These are phyloP conservation scores for Parapsyche elsis DNA, from an alignment of 1,140 invertebrate species.

Conservation along the genomic window DNA sequence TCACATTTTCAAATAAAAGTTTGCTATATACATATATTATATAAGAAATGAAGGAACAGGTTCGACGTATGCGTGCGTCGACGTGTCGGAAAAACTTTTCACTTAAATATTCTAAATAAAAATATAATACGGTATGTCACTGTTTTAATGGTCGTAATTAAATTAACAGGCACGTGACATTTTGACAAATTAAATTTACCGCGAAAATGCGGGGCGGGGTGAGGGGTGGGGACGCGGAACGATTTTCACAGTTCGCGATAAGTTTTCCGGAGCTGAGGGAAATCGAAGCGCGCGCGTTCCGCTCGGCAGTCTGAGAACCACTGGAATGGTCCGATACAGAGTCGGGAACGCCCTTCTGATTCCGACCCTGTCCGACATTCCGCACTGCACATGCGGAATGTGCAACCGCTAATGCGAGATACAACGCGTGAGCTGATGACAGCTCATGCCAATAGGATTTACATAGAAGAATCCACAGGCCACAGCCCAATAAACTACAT, in stretches of 20 bases:
- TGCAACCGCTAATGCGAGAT: neutral
- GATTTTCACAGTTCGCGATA: neutral
- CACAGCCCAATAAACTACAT: too few relatives aligned
- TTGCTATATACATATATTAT: too few relatives aligned
- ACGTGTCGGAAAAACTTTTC: neutral
- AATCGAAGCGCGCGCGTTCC: neutral
- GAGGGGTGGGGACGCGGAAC: too few relatives aligned
- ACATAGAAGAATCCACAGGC: too few relatives aligned
- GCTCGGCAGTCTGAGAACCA: slow-evolving; percentile 9
- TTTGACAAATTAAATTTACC: too few relatives aligned
- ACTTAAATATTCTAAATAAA: neutral
- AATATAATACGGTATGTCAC: neutral
- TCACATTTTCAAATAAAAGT: too few relatives aligned
- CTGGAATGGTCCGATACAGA: neutral
- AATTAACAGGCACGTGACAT: too few relatives aligned
- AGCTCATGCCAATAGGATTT: too few relatives aligned
- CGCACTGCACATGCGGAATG: neutral
- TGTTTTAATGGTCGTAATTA: too few relatives aligned
- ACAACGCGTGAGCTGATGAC: too few relatives aligned
- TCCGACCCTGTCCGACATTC: neutral
- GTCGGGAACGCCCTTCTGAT: neutral
- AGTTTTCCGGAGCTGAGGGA: neutral
- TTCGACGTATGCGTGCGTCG: neutral
- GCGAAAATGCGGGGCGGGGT: too few relatives aligned
- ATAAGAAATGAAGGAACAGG: too few relatives aligned